Conservation (phyloP, 1,140 invertebrate species). For the Zeugodacus cucurbitae region DNA sequence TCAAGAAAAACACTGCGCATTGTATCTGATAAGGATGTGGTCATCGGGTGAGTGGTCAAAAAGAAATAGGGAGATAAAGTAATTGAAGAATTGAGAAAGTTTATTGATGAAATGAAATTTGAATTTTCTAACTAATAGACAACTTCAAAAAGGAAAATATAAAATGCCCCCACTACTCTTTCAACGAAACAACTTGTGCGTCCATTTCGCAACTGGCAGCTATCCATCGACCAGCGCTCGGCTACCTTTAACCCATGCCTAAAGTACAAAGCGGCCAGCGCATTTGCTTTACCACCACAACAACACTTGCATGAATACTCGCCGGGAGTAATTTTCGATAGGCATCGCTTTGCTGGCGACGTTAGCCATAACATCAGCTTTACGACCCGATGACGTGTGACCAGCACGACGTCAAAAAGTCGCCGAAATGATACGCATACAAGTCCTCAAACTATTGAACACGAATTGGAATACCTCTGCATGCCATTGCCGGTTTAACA, state of each 20-base stretch:
- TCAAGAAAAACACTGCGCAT: too few relatives aligned
- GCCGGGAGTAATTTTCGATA: neutral
- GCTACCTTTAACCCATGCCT: neutral
- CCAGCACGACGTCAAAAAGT: neutral
- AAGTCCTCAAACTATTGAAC: neutral
- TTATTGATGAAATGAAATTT: too few relatives aligned
- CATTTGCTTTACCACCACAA: neutral
- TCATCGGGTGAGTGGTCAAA: too few relatives aligned
- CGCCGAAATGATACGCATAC: neutral
- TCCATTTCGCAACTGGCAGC: neutral
- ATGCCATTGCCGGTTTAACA: neutral
- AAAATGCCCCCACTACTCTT: neutral
- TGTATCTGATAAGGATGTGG: too few relatives aligned
- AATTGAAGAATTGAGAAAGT: too few relatives aligned
- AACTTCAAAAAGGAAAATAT: too few relatives aligned
- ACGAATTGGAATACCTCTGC: neutral
- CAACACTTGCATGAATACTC: neutral
- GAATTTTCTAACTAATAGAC: too few relatives aligned
- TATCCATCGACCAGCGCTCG: neutral
- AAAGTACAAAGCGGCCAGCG: neutral
- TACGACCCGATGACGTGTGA: neutral
- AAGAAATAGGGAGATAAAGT: too few relatives aligned
- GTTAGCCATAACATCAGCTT: slow-evolving; percentile 17
- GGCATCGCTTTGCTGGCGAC: neutral
- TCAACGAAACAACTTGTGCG: neutral